phyloP scores from a whole-genome alignment of 2,888 invertebrate species.

The Automeris io region DNA sequence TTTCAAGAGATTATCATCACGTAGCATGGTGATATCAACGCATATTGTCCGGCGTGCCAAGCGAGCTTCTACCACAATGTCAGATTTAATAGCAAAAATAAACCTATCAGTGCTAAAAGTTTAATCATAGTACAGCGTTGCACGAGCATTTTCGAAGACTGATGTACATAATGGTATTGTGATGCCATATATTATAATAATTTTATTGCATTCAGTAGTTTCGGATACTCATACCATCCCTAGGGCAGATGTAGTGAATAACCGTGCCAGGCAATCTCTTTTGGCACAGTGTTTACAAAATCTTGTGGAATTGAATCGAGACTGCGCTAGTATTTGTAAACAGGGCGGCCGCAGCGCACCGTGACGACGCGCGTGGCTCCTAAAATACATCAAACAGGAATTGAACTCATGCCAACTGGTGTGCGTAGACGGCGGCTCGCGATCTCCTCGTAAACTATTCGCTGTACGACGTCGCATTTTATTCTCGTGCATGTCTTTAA shows the following conservation, averaged over 20 bases:
- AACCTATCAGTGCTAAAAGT: too few species aligned
- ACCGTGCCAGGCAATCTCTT: constrained; percentile 48
- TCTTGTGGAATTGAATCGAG: constrained; percentile 63
- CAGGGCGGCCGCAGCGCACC: constrained; percentile 45
- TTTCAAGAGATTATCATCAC: too few species aligned
- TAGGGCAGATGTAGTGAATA: constrained; percentile 30
- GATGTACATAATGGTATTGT: too few species aligned
- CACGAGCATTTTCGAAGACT: too few species aligned
- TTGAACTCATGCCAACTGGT: constrained; percentile 71
- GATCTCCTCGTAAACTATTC: constrained; percentile 62
- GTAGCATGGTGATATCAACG: too few species aligned
- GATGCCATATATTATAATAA: too few species aligned
- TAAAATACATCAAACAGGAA: constrained; percentile 72
- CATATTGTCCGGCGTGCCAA: too few species aligned
- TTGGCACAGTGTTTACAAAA: constrained; percentile 67
- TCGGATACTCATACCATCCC: too few species aligned
- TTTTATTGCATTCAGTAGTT: too few species aligned
- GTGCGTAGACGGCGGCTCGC: constrained; percentile 69
- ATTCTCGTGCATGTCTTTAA: constrained; percentile 57
- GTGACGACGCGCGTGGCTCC: constrained; percentile 57
- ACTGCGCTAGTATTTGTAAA: constrained; percentile 72
- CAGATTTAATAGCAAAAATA: too few species aligned
- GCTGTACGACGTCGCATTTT: constrained; percentile 65
- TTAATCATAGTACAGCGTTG: too few species aligned
- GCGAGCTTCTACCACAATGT: too few species aligned